Conservation (phyloP, 2,797 vertebrate species). For the Lagocephalus sceleratus region DNA sequence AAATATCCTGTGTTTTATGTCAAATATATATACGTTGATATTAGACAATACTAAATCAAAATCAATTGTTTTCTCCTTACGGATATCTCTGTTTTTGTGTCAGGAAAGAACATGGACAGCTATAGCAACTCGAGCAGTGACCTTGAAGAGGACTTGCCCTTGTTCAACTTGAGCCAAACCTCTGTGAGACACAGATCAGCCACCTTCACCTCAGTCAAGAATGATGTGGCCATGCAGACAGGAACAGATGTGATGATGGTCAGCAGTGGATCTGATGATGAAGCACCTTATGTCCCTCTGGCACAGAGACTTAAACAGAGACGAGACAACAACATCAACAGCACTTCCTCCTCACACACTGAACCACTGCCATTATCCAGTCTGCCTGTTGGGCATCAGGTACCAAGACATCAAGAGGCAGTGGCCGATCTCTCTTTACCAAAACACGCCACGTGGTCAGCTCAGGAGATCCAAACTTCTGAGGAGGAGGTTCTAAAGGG, state of each 20-base stretch:
- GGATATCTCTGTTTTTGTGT: background rate
- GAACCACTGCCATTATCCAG: conserved; percentile 5
- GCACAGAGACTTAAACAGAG: conserved; percentile 69
- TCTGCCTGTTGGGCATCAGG: background rate
- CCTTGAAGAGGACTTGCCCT: conserved; percentile 73
- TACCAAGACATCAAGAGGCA: background rate
- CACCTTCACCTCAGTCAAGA: background rate
- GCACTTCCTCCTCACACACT: conserved; percentile 17
- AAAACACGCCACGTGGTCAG: conserved; percentile 46
- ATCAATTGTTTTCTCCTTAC: too few relatives aligned
- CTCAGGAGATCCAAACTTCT: conserved; percentile 50
- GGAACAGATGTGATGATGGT: conserved; percentile 60
- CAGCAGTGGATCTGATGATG: conserved; percentile 77
- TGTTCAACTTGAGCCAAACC: conserved; percentile 64
- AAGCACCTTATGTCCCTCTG: conserved; percentile 63
- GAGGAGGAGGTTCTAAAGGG: conserved; percentile 53
- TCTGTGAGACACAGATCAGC: conserved; percentile 7
- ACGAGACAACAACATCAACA: conserved; percentile 10
- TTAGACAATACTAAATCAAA: too few relatives aligned
- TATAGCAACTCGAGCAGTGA: conserved; percentile 71
- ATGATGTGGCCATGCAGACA: too few relatives aligned
- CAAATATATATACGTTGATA: too few relatives aligned
- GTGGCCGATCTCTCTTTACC: conserved; percentile 3
- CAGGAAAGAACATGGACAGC: conserved; percentile 47
- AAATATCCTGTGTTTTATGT: too few relatives aligned